Conservation (phyloP, 2,888 invertebrate genomes). For the Chrysolina oricalcia region DNA sequence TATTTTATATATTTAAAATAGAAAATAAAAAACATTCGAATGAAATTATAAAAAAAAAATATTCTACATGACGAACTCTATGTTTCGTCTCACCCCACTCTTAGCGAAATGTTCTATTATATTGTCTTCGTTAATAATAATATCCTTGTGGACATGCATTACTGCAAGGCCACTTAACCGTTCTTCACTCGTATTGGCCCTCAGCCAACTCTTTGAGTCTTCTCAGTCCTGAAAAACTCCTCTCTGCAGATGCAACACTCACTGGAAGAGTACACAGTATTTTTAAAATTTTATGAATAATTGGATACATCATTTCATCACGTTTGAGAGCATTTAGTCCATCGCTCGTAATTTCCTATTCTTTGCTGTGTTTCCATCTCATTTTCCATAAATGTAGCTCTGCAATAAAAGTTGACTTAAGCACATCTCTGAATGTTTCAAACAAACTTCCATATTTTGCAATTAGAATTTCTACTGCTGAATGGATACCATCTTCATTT, state of each 20-base stretch:
- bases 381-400: too few species aligned
- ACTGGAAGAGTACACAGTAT: neutral
- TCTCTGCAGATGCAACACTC: neutral
- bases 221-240: too few species aligned
- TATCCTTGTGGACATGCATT: constrained; percentile 13
- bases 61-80: neutral
- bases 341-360: neutral
- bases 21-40: neutral
- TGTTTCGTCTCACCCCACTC: constrained; percentile 7
- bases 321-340: too few species aligned
- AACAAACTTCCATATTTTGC: neutral
- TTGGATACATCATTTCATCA: too few species aligned
- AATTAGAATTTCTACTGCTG: neutral
- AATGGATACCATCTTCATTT: neutral
- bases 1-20: too few species aligned
- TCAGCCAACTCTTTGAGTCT: neutral
- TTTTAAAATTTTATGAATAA: neutral
- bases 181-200: neutral
- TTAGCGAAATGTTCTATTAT: neutral
- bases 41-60: neutral
- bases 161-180: constrained; percentile 9
- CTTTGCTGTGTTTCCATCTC: neutral
- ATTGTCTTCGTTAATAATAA: neutral
- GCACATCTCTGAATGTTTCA: neutral
- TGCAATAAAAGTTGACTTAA: neutral